Conservation (phyloP, 2,113 vertebrate species). For the Zeus faber region DNA sequence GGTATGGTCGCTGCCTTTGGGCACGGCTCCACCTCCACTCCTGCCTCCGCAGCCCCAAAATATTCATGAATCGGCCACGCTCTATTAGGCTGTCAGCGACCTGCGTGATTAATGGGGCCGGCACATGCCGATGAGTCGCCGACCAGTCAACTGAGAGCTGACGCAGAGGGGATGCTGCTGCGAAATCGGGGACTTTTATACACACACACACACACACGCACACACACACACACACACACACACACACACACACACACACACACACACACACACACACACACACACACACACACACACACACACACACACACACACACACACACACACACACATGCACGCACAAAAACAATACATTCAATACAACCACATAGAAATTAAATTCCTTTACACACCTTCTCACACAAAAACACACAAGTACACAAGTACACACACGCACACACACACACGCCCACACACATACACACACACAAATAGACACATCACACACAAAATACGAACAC, state of each 20-base stretch:
- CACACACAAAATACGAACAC: too few species aligned
- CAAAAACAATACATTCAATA: too few species aligned
- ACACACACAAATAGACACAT: too few species aligned
- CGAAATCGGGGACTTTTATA: too few species aligned
- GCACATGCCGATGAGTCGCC: conserved; percentile 50
- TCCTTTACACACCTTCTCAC: neutral
- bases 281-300: neutral
- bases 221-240: neutral
- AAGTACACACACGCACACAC: neutral
- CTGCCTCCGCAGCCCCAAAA: conserved; percentile 51
- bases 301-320: neutral
- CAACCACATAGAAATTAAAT: too few species aligned
- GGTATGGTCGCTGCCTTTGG: conserved; percentile 35
- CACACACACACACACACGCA: neutral
- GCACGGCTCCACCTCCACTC: conserved; percentile 38
- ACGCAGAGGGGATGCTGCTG: conserved; percentile 10
- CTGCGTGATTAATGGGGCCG: conserved; percentile 71
- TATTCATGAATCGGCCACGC: conserved; percentile 71
- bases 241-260: neutral
- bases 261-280: neutral
- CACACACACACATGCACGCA: neutral
- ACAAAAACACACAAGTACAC: neutral
- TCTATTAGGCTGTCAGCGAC: conserved; percentile 72
- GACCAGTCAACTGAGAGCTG: conserved; percentile 34
- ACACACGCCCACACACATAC: neutral